Base-by-base conservation (phyloP, 2,797 vertebrate species). In the Tenualosa thibaudeaui region DNA sequence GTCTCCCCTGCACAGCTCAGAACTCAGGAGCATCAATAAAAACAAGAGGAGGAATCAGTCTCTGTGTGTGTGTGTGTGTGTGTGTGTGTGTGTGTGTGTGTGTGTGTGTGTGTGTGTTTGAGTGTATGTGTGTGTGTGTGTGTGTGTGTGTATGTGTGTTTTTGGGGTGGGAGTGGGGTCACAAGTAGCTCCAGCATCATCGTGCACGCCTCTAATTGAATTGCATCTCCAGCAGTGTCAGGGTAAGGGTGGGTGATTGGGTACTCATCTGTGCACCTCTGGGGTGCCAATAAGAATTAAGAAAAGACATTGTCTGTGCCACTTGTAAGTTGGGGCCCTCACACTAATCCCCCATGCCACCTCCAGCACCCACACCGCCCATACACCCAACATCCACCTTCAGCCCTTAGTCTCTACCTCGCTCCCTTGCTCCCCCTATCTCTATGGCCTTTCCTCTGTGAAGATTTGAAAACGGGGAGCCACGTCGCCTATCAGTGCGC, bases 401-500 rank as follows among this genome's bases (percentile, higher is more conserved):
- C 68, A 9, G 65, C 78, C 78, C 49, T 82, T 40, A 5, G 15
- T 84, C 71, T 50, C 10, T 24, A 51, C 81, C 53, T 81, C 53
- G 1, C 26, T 81, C 71, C 83, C 12, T 24, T 1, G 19, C 26
- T n/a, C 43, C 60, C 60, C 7, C 85, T 88, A 85, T 90, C 84
- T 86, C 62, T 12, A 13, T 53, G 31, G 54, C 51, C 82, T 78
- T 83, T 31, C 62, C 62, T 71, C 82, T 71, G 15, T 86, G 84
- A 81, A 81, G 75, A 88, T 85, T 81, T 85, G 62, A 85, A 85
- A 85, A 85, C 50, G 86, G 83, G 86, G 84, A 81, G 58, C 78
- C 56, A 82, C 84, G 37, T 82, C 58, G 83, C 85, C 81, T 86
- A 86, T 88, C 87, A 62, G 71, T 40, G 71, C 68, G 56, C 58